phyloP scores from a whole-genome alignment of 2,113 vertebrate species.

The Scytalopus superciliaris region DNA sequence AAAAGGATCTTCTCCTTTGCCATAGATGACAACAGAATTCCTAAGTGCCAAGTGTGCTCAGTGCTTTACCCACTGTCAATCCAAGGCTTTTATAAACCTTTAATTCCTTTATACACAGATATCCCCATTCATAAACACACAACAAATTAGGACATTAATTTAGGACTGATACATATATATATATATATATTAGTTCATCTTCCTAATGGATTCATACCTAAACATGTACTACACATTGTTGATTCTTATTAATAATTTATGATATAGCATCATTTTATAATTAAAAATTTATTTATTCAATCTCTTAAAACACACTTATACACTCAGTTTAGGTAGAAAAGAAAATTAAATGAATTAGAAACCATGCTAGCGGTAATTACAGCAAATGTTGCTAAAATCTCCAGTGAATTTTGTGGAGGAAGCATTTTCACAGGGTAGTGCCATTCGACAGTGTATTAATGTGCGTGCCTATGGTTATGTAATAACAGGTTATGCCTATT shows the following conservation, averaged over 20 bases:
- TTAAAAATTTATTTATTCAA: conserved; percentile 82
- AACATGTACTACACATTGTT: conserved; percentile 75
- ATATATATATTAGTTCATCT: conserved; percentile 63
- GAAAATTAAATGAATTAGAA: conserved; percentile 78
- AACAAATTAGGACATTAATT: conserved; percentile 63
- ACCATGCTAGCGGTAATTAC: conserved; percentile 71
- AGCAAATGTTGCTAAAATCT: conserved; percentile 75
- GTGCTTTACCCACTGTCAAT: not conserved
- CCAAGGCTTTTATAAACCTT: conserved; percentile 31
- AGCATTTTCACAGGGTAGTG: conserved; percentile 54
- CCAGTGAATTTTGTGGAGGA: conserved; percentile 68
- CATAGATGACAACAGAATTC: conserved; percentile 23
- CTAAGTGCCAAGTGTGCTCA: not conserved
- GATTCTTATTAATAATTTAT: conserved; percentile 80
- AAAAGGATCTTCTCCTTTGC: conserved; percentile 21
- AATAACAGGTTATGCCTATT: conserved; percentile 56
- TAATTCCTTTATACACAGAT: conserved; percentile 17
- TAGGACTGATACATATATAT: conserved; percentile 47
- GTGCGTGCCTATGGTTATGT: conserved; percentile 39
- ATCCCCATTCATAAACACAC: conserved; percentile 60
- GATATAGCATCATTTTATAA: conserved; percentile 74
- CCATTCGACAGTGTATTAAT: conserved; percentile 41
- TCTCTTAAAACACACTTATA: conserved; percentile 76
- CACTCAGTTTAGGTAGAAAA: conserved; percentile 70
- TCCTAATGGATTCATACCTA: conserved; percentile 75